A percentile compares a stretch with the other conserved stretches of the same genome.
Conservation (phyloP, 2,797 vertebrate species). For the Anas bernieri region DNA sequence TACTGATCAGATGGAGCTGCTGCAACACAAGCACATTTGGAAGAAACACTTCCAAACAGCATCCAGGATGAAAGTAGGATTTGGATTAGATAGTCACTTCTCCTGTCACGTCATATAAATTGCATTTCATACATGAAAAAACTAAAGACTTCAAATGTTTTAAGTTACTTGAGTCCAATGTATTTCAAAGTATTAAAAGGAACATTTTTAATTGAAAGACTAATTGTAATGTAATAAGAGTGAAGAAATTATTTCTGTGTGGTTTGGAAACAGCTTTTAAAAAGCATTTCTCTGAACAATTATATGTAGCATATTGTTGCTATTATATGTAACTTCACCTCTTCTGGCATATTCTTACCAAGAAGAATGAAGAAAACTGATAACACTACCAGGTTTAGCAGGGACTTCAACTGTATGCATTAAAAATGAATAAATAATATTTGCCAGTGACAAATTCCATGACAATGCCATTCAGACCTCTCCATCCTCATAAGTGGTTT, state of each 20-base stretch:
- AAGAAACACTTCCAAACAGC: not conserved
- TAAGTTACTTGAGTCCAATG: not conserved
- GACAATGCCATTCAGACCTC: not conserved
- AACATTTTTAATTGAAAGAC: not conserved
- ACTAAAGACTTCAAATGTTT: not conserved
- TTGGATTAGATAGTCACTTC: not conserved
- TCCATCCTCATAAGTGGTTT: not conserved
- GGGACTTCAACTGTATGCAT: not conserved
- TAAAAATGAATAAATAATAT: not conserved
- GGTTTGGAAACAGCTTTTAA: not conserved
- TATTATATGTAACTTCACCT: not conserved
- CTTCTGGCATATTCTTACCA: not conserved
- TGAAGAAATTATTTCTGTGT: not conserved
- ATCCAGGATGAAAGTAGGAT: not conserved
- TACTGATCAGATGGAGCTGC: not conserved
- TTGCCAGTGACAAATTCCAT: not conserved
- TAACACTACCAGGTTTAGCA: not conserved
- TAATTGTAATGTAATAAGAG: not conserved
- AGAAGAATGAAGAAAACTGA: not conserved
- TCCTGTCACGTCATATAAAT: not conserved
- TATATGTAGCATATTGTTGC: not conserved
- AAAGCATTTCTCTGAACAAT: not conserved
- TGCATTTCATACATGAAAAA: not conserved
- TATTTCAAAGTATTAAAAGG: not conserved
- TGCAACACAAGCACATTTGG: not conserved